Conservation (phyloP, 2,113 vertebrate genomes). For the Montifringilla adamsi region DNA sequence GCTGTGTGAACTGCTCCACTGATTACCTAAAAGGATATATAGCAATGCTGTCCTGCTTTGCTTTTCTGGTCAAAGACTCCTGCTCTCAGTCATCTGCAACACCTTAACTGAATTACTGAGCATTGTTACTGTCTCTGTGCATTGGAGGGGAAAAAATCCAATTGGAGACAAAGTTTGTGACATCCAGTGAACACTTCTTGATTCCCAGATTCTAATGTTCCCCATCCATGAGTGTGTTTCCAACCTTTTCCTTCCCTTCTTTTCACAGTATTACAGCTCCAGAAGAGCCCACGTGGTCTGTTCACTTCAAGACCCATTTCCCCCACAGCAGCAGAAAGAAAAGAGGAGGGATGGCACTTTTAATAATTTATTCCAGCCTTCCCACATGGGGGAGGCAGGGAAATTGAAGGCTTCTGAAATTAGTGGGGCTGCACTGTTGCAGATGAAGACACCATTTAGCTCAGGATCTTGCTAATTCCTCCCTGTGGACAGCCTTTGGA, state of each 20-base stretch:
- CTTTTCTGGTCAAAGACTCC: neutral
- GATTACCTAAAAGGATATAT: neutral
- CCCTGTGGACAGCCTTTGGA: neutral
- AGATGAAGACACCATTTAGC: neutral
- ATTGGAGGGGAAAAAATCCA: rapidly evolving
- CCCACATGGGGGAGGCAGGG: neutral
- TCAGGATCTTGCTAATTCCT: constrained; percentile 25
- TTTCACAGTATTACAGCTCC: neutral
- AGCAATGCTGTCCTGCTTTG: neutral
- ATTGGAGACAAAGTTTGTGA: neutral
- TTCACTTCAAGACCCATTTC: neutral
- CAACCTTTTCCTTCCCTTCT: neutral
- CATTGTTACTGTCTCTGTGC: neutral
- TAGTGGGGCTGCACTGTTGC: neutral
- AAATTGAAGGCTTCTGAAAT: constrained; percentile 15
- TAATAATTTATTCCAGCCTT: constrained; percentile 16
- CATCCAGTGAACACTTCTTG: neutral
- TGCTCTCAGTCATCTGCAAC: neutral
- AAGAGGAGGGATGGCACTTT: neutral
- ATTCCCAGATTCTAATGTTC: neutral
- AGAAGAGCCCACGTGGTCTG: neutral
- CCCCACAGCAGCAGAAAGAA: neutral
- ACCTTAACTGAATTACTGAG: neutral
- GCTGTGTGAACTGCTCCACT: neutral
- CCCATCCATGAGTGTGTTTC: neutral